Conservation (phyloP, 2,113 vertebrate genomes). For the Gobio gobio region DNA sequence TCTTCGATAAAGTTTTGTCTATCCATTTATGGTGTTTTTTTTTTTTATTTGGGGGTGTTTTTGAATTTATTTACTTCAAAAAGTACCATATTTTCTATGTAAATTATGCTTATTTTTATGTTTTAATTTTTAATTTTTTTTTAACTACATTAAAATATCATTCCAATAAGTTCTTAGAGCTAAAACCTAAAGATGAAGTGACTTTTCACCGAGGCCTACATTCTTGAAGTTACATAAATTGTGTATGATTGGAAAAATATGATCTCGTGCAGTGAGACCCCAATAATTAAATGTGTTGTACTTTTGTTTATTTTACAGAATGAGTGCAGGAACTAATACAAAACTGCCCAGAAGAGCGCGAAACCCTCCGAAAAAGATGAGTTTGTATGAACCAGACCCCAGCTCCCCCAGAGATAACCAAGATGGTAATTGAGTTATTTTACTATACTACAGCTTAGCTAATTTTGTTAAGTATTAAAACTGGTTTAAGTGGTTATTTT, state of each 20-base stretch:
- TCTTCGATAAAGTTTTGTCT: too few relatives aligned
- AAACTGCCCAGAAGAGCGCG: conserved; percentile 21
- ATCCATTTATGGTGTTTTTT: too few relatives aligned
- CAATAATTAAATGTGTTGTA: background rate
- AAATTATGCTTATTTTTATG: too few relatives aligned
- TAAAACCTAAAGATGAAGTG: too few relatives aligned
- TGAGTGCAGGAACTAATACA: background rate
- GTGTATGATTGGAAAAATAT: background rate
- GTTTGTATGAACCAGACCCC: conserved; percentile 28
- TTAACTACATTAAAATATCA: too few relatives aligned
- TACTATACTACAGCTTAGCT: background rate
- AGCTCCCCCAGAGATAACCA: background rate
- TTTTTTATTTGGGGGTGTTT: too few relatives aligned
- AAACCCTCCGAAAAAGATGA: conserved; percentile 28
- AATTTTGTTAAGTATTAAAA: conserved; percentile 20
- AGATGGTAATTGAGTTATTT: conserved; percentile 27
- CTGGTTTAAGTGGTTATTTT: background rate
- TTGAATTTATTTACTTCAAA: too few relatives aligned
- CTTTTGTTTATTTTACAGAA: conserved; percentile 26
- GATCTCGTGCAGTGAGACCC: background rate
- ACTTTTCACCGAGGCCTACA: background rate
- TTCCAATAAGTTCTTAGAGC: too few relatives aligned
- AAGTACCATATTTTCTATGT: too few relatives aligned
- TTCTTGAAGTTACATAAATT: conserved; percentile 7
- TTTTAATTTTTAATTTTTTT: too few relatives aligned